Conservation (phyloP, 2,113 vertebrate genomes). For the Oryzias woworae region DNA sequence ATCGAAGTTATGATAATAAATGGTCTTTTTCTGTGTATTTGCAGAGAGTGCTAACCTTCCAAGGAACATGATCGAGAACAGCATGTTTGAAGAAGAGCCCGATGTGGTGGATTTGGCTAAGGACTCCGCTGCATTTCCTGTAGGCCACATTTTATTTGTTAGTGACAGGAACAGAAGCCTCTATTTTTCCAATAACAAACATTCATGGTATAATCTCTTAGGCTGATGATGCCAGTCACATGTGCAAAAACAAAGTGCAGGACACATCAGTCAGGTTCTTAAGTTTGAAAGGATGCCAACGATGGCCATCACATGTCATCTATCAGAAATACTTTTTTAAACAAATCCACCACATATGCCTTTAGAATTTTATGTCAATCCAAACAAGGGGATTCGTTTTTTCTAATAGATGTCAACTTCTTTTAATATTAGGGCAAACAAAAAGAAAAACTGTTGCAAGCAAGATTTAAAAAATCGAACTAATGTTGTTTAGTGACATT, state of each 20-base stretch:
- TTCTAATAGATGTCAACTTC: too few relatives aligned
- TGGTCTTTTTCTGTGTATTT: constrained; percentile 42
- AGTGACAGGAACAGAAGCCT: neutral
- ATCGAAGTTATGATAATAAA: neutral
- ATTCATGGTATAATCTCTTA: neutral
- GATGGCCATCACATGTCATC: neutral
- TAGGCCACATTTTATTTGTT: constrained; percentile 22
- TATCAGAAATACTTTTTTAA: neutral
- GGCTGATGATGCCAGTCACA: neutral
- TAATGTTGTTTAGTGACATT: neutral
- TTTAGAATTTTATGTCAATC: too few relatives aligned
- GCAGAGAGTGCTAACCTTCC: constrained; percentile 87
- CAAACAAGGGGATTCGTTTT: too few relatives aligned
- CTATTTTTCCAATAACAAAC: neutral
- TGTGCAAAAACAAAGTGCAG: neutral
- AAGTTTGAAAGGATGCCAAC: neutral
- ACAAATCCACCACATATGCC: too few relatives aligned
- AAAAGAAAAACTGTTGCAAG: neutral
- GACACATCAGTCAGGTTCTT: neutral
- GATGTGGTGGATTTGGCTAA: constrained; percentile 95
- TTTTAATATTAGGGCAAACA: neutral
- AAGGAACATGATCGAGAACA: constrained; percentile 99
- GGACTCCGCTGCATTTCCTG: constrained; percentile 86
- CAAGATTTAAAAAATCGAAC: neutral
- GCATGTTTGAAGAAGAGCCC: constrained; percentile 97